Evolutionary conservation across 2,797 vertebrate genomes (phyloP).

Genomic region (Echeneis naucrates): DNA sequence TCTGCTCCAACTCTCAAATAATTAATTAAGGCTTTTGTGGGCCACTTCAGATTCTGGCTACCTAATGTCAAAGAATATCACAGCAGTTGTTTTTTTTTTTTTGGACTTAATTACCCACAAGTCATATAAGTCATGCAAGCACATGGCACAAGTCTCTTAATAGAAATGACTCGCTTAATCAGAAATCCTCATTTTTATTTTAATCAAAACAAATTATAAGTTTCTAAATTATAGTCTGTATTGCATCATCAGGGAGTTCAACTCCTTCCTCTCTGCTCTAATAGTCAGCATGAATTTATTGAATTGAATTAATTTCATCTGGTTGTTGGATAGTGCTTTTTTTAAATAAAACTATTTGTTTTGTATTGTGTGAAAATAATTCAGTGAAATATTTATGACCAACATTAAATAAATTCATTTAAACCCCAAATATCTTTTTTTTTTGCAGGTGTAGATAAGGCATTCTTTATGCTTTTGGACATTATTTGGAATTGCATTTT

Average conservation of each 20-base stretch:
- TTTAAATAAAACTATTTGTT: no score
- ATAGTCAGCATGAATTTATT: no score
- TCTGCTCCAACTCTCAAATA: background rate
- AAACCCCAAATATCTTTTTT: no score
- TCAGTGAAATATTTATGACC: no score
- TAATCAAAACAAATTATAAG: background rate
- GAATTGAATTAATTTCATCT: background rate
- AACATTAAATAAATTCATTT: no score
- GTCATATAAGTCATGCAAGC: background rate
- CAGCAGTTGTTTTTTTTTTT: background rate
- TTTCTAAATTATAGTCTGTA: no score
- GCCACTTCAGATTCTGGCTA: background rate
- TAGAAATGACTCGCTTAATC: background rate
- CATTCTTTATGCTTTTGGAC: no score
- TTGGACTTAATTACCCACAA: background rate
- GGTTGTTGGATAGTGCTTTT: no score
- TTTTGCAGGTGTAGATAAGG: no score
- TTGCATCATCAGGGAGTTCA: no score
- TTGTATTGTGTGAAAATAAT: background rate
- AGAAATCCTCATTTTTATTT: background rate
- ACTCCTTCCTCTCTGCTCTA: no score
- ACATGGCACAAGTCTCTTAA: background rate
- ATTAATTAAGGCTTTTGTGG: background rate
- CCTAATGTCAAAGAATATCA: background rate
- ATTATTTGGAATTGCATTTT: no score